A percentile compares a stretch with the other conserved stretches of the same genome.
Evolutionary conservation across 2,888 invertebrate genomes (phyloP).

Genomic region (Cephus spinipes): DNA sequence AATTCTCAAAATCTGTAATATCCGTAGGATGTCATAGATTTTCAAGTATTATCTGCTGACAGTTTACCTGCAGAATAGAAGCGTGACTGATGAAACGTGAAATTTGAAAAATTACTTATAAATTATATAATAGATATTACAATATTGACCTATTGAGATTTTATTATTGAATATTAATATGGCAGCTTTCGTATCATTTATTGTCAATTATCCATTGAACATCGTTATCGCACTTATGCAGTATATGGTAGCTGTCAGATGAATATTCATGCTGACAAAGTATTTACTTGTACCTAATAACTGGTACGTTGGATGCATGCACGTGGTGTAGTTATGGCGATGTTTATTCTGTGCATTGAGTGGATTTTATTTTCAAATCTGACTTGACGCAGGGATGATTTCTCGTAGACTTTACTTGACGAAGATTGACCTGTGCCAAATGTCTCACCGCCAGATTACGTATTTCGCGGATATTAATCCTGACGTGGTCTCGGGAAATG

Average conservation of each 20-base stretch:
- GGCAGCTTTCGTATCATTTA: background rate
- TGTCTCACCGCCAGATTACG: background rate
- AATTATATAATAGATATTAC: background rate
- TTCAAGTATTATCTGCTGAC: background rate
- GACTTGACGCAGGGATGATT: background rate
- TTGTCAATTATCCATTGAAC: background rate
- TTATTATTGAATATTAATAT: background rate
- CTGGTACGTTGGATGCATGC: too few species aligned
- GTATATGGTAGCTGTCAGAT: background rate
- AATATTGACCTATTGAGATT: background rate
- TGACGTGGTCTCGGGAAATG: slow-evolving; percentile 35
- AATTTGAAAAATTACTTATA: background rate
- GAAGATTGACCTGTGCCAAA: background rate
- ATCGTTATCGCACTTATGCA: background rate
- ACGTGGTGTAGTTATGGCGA: background rate
- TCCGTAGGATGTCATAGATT: background rate
- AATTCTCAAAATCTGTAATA: background rate
- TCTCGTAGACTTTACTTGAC: background rate
- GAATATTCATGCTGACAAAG: background rate
- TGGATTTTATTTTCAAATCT: background rate
- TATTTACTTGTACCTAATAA: too few species aligned
- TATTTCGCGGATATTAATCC: slow-evolving; percentile 2
- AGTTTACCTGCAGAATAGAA: background rate
- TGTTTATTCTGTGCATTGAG: background rate
- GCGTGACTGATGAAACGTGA: background rate